Evolutionary conservation across 2,888 invertebrate genomes (phyloP).

Genomic region (Brachynemurus nebulosus): DNA sequence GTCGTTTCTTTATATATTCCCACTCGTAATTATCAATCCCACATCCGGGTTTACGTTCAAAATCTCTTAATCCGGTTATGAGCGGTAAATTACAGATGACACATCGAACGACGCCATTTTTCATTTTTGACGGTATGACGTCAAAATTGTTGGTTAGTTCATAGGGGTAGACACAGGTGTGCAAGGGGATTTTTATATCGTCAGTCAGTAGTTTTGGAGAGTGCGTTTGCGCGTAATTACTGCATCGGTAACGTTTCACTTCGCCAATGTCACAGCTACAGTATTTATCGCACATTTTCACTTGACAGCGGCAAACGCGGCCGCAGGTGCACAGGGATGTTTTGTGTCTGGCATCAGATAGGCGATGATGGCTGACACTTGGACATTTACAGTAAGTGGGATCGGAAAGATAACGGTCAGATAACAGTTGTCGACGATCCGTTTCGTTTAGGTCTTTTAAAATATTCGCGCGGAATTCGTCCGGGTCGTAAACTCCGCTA

Average conservation of each 20-base stretch:
- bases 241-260: constrained; percentile 35
- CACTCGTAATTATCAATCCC: constrained; percentile 4
- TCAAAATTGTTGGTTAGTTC: constrained; percentile 42
- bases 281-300: too few species aligned
- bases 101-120: constrained; percentile 34
- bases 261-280: constrained; percentile 16
- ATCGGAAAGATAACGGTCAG: too few species aligned
- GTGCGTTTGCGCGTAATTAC: constrained; percentile 49
- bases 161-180: constrained; percentile 40
- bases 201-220: constrained; percentile 33
- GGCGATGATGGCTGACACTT: too few species aligned
- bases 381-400: too few species aligned
- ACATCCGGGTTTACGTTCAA: not conserved
- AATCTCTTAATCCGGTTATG: not conserved
- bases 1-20: constrained; percentile 4
- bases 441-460: too few species aligned
- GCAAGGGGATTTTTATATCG: constrained; percentile 23
- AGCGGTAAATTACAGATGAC: constrained; percentile 36
- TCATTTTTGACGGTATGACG: constrained; percentile 34
- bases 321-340: too few species aligned
- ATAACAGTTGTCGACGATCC: too few species aligned
- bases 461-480: too few species aligned
- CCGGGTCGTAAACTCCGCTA: too few species aligned
- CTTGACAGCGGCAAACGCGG: too few species aligned
- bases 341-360: too few species aligned